phyloP scores from a whole-genome alignment of 2,888 invertebrate genomes.

The Crepidodera aurea region DNA sequence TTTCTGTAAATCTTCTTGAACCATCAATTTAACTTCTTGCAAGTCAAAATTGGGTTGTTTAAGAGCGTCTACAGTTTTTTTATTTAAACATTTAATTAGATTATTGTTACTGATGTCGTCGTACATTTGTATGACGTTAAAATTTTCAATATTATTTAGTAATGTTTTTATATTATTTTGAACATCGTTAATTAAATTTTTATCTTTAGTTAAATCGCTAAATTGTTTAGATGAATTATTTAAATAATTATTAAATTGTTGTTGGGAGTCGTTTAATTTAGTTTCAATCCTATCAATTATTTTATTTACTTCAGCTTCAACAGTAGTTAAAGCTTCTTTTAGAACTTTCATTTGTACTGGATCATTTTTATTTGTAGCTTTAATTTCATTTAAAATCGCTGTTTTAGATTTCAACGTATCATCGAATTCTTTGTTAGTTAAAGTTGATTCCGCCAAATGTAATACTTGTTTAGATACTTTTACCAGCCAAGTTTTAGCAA shows the following conservation, averaged over 20 bases:
- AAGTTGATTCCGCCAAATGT: no score
- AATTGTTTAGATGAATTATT: not conserved
- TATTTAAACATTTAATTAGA: not conserved
- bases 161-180: not conserved
- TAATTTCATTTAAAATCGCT: not conserved
- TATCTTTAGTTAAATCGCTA: not conserved
- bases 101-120: no score
- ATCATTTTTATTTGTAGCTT: not conserved
- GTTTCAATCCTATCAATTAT: not conserved
- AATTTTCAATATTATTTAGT: no score
- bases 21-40: not conserved
- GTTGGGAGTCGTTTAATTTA: not conserved
- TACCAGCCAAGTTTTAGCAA: no score
- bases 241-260: not conserved
- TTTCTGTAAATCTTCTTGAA: slow-evolving; percentile 11
- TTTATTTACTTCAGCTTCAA: not conserved
- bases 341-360: not conserved
- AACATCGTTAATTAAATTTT: not conserved
- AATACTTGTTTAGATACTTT: no score
- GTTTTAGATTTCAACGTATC: no score
- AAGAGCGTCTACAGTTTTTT: not conserved
- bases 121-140: no score
- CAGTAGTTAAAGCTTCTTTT: not conserved
- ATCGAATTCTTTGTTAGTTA: no score
- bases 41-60: not conserved